Base-by-base conservation (phyloP, 2,797 vertebrate genomes). In the Gallirallus australis region DNA sequence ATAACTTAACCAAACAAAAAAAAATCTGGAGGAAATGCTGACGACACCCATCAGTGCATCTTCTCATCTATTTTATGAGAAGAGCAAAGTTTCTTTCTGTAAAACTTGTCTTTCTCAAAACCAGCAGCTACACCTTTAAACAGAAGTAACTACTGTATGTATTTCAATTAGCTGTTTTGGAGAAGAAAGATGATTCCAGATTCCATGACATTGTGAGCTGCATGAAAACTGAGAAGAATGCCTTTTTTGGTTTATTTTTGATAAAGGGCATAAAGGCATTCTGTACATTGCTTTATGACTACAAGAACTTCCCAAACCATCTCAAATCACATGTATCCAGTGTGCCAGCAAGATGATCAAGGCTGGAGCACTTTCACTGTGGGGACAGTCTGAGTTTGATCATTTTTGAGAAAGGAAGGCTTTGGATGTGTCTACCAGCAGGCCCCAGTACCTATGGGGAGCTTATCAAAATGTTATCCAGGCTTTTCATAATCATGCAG, bases 151-250 rank as follows among this genome's bases (percentile, higher is more conserved):
- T 63, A 23, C 6, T 2, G 23, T 12, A 52, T 28, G 6, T 8
- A 63, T 37, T 63, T 81, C 47, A 27, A 89, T 66, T 61, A 81
- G 45, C 10, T 31, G 11, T 57, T 68, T 42, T 47, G 31, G 27
- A 27, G 33, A 72, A 72, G n/a, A 52, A 63, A 68, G 12, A 72
- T 35, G 14, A 71, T 76, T n/a, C 12, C 48, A 57, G 19, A 20
- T 53, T 85, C 27, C 1, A 9, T 3, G 31, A 15, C 12, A 64
- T 2, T 3, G 2, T 0, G 0, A 53, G 12, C 20, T 45, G 20
- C 37, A 20, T 17, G 33, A 85, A 82, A 77, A 81, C 63, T 37
- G 25, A 57, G 15, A 84, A 70, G 27, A n/a, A 60, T 31, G 30
- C 4, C 7, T 35, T 87, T 63, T 50, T 48, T 31, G 4, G n/a